Conservation (phyloP, 2,888 invertebrate genomes). For the Pristionchus exspectatus region DNA sequence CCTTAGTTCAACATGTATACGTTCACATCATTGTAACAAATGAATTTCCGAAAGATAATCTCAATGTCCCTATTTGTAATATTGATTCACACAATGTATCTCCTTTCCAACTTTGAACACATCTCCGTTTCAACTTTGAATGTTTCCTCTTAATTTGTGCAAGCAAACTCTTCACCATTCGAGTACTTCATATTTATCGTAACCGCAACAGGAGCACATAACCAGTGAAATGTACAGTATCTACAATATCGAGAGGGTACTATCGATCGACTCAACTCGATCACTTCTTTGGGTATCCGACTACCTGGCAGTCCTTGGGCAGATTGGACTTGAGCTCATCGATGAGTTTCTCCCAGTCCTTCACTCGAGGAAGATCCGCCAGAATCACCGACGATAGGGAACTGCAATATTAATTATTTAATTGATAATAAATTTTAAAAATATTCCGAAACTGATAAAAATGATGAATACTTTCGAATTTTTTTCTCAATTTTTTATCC, state of each 20-base stretch:
- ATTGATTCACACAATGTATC: no score
- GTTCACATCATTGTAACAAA: no score
- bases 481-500: no score
- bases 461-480: no score
- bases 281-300: slow-evolving; percentile 2
- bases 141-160: no score
- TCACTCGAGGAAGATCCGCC: slow-evolving; percentile 26
- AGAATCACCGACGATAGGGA: slow-evolving; percentile 2
- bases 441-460: no score
- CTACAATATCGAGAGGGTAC: not conserved
- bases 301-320: slow-evolving; percentile 21
- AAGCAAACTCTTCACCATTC: not conserved
- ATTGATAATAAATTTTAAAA: no score
- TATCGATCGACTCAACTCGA: not conserved
- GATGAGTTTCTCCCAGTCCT: not conserved
- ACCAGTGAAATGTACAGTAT: not conserved
- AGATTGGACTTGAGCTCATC: slow-evolving; percentile 24
- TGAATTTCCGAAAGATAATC: no score
- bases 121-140: no score
- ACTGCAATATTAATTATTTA: not conserved
- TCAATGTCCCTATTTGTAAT: no score
- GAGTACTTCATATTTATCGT: not conserved
- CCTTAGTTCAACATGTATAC: no score
- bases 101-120: no score
- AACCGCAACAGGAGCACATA: not conserved